Conservation (phyloP, 2,888 invertebrate species). For the Aleiodes leptofemur region DNA sequence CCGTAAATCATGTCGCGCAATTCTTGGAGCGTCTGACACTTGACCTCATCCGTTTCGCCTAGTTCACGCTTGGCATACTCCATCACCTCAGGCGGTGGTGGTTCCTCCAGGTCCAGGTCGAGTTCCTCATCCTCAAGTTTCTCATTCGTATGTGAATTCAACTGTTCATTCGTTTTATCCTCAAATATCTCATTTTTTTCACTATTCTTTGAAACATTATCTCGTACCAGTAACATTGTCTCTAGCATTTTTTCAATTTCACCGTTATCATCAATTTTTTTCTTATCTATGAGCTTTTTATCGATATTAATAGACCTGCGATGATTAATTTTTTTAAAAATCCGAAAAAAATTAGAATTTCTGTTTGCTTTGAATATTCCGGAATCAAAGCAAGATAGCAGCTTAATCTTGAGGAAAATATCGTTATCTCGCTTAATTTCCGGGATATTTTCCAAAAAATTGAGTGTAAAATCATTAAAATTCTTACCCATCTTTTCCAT, state of each 20-base stretch:
- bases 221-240: constrained; percentile 36
- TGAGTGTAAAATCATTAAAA: not conserved
- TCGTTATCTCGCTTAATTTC: no score
- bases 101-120: constrained; percentile 81
- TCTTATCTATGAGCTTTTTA: constrained; percentile 47
- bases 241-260: constrained; percentile 46
- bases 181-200: constrained; percentile 37
- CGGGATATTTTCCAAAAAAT: no score
- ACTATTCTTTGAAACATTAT: constrained; percentile 39
- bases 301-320: constrained; percentile 48
- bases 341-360: no score
- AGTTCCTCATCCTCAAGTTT: constrained; percentile 77
- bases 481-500: constrained; percentile 38
- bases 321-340: not conserved
- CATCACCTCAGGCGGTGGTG: constrained; percentile 81
- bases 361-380: no score
- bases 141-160: constrained; percentile 44
- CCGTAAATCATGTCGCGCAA: constrained; percentile 86
- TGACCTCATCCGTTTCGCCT: constrained; percentile 84
- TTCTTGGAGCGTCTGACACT: constrained; percentile 82
- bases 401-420: no score
- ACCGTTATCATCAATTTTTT: constrained; percentile 51
- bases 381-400: no score
- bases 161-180: constrained; percentile 36
- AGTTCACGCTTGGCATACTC: constrained; percentile 82